Evolutionary conservation across 2,113 vertebrate species (phyloP).

Genomic region (Tricholaema leucomelas): DNA sequence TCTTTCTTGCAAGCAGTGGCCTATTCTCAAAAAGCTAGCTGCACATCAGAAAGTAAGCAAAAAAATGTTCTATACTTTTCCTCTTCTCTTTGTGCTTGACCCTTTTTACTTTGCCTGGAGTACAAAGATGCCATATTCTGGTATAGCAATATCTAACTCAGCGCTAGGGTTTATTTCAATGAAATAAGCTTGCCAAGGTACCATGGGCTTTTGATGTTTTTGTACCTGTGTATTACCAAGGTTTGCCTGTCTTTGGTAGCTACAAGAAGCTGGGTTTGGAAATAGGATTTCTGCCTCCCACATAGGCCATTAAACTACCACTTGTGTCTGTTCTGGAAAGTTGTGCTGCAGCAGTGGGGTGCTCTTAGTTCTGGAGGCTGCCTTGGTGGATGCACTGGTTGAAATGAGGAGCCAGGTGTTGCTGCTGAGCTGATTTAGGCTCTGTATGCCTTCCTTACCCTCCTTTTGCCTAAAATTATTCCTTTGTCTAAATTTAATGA

Average conservation of each 20-base stretch:
- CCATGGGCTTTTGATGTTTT: neutral
- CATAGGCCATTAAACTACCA: accelerated
- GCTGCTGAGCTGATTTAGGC: neutral
- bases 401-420: neutral
- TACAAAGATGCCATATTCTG: neutral
- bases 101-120: neutral
- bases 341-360: neutral
- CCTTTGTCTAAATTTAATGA: neutral
- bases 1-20: neutral
- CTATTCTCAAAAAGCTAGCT: neutral
- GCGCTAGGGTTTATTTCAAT: neutral
- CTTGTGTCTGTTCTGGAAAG: neutral
- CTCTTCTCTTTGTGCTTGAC: neutral
- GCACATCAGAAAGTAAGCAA: neutral
- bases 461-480: neutral
- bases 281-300: neutral
- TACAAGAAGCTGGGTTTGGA: neutral
- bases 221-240: neutral
- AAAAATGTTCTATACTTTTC: neutral
- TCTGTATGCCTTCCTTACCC: neutral
- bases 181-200: neutral
- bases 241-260: neutral
- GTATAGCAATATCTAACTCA: neutral
- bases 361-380: neutral
- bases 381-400: accelerated